phyloP scores from a whole-genome alignment of 2,888 invertebrate genomes.

The Mactromeris polynyma region DNA sequence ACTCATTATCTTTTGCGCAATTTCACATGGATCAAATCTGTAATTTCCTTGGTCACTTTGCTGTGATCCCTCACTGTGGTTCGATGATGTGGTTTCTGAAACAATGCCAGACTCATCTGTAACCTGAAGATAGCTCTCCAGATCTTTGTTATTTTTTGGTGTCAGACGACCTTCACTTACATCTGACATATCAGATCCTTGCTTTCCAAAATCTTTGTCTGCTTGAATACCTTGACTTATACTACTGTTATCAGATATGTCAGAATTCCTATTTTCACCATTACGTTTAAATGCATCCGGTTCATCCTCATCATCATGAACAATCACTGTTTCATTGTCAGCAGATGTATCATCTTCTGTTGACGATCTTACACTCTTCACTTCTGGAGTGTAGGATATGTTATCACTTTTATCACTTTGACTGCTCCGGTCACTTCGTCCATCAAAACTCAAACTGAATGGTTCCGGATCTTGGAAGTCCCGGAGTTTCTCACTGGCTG shows the following conservation, averaged over 20 bases:
- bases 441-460: conserved; percentile 58
- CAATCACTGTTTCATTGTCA: conserved; percentile 31
- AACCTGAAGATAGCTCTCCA: conserved; percentile 55
- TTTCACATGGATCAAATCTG: conserved; percentile 76
- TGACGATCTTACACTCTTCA: conserved; percentile 26
- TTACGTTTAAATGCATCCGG: conserved; percentile 59
- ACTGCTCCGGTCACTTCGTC: conserved; percentile 51
- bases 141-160: conserved; percentile 58
- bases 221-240: conserved; percentile 68
- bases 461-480: conserved; percentile 49
- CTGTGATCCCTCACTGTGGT: conserved; percentile 77
- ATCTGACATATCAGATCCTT: conserved; percentile 69
- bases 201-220: conserved; percentile 62
- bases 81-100: conserved; percentile 75
- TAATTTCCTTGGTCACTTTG: conserved; percentile 69
- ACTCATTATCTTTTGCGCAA: conserved; percentile 81
- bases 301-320: conserved; percentile 26
- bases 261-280: conserved; percentile 67
- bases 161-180: conserved; percentile 67
- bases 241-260: conserved; percentile 73
- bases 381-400: conserved; percentile 19
- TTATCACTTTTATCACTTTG: conserved; percentile 37
- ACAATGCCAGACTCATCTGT: conserved; percentile 76
- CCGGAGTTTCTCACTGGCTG: conserved; percentile 59
- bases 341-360: conserved; percentile 35